Base-by-base conservation (phyloP, 92 coral and sea anemone species). In the Porites rus region DNA sequence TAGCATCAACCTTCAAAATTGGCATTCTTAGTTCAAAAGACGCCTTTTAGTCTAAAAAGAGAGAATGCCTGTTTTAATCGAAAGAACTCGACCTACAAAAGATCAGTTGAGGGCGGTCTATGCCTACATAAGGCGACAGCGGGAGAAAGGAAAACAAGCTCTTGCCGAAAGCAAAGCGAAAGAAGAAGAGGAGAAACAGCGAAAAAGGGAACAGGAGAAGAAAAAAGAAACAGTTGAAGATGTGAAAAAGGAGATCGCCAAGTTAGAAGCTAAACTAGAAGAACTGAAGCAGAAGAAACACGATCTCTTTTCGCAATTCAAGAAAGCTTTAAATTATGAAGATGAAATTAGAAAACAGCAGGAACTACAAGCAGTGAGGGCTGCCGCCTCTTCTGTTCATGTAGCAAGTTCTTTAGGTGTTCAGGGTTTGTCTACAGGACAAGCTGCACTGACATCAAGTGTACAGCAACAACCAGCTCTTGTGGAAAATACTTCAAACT, bases 21-120 rank as follows among this genome's bases (percentile, higher is more conserved):
- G 38, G 10, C 17, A 28, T 51, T 50, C 19, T 51, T 65, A 43
- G 46, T 17, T 65, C 65, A 5, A 19, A 43, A 17, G 53, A 21
- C 64, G 38, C 63, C 14, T 67, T 12, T 65, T 22, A 8, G 13
- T 79, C 21, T 70, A 18, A 28, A 5, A 54, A 31, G 19, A 8
- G 53, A 84, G 69, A 67, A 97, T 97, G 99, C 99, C 99, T 75
- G 93, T 92, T 80, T 88, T 97, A 53, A 81, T 90, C 63, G 98
- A 97, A 65, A 88, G 98, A 72, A 86, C 88, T 21, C 98, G 90
- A 21, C 94, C 90, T 19, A 89, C 99, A 8, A 91, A 87, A 72
- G 82, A 83, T 13, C 98, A 97, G 83, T 87, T 84, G 60, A 82
- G 87, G 65, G 99, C 98, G 54, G 94, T 97, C 7, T 87, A 90